phyloP scores from a whole-genome alignment of 2,888 invertebrate species.

The Chloroclysta siterata region DNA sequence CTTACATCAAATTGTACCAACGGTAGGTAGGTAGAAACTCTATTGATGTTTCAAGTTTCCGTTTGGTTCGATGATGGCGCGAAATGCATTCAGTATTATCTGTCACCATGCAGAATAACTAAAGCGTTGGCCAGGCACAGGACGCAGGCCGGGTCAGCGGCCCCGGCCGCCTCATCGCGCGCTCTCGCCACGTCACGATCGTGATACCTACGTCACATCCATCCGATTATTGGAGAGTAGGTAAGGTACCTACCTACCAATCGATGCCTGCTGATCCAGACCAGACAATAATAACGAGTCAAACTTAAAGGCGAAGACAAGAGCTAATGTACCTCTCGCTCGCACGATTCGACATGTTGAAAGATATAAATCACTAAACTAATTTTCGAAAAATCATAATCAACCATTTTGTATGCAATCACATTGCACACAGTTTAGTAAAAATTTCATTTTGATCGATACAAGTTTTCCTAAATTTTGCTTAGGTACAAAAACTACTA shows the following conservation, averaged over 20 bases:
- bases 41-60: slow-evolving; percentile 9
- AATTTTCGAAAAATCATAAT: no score
- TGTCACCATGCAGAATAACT: slow-evolving; percentile 59
- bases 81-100: slow-evolving; percentile 43
- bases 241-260: no score
- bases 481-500: no score
- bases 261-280: slow-evolving; percentile 1
- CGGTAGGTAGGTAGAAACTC: not conserved
- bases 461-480: no score
- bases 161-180: slow-evolving; percentile 51
- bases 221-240: slow-evolving; percentile 37
- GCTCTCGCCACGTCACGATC: slow-evolving; percentile 62
- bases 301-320: no score
- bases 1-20: not conserved
- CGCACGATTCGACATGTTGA: no score
- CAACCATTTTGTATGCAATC: no score
- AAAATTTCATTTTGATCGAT: no score
- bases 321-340: no score
- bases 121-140: slow-evolving; percentile 49
- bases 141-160: slow-evolving; percentile 44
- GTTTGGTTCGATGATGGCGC: slow-evolving; percentile 29
- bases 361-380: no score
- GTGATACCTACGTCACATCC: slow-evolving; percentile 58
- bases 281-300: not conserved
- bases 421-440: no score